A percentile compares a stretch with the other conserved stretches of the same genome.
Conservation (phyloP, 2,797 vertebrate genomes). For the Micromesistius poutassou region DNA sequence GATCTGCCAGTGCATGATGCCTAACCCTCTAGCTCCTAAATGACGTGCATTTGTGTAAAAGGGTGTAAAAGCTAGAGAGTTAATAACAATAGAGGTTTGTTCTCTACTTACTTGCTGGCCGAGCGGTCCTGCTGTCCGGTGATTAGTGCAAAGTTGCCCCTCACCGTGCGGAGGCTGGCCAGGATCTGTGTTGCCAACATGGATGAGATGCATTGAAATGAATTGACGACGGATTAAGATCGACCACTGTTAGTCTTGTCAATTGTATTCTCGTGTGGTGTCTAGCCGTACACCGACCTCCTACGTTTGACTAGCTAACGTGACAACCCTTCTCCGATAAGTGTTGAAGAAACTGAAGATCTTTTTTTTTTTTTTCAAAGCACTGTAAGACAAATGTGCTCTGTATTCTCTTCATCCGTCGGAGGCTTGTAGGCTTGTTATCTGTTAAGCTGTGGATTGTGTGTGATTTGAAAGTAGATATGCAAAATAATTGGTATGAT, state of each 20-base stretch:
- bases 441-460: background rate
- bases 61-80: background rate
- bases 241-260: background rate
- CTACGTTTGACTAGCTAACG: background rate
- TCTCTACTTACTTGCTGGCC: slow-evolving; percentile 76
- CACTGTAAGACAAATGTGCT: background rate
- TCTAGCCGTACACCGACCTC: background rate
- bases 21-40: background rate
- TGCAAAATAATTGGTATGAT: too few species aligned
- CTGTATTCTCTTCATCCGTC: background rate
- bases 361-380: background rate
- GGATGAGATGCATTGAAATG: background rate
- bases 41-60: too few species aligned
- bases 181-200: slow-evolving; percentile 73
- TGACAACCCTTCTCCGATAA: background rate
- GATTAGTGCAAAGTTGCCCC: slow-evolving; percentile 81
- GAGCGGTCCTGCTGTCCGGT: slow-evolving; percentile 78
- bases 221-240: background rate
- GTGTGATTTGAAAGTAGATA: too few species aligned
- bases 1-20: too few species aligned
- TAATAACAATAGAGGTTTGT: background rate
- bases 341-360: background rate
- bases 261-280: background rate
- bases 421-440: background rate
- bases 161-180: slow-evolving; percentile 86